Evolutionary conservation across 2,888 invertebrate species (phyloP), one percentile per base, ranked within the genome.

Genomic region (Drosophila nr. perissopoda): DNA sequence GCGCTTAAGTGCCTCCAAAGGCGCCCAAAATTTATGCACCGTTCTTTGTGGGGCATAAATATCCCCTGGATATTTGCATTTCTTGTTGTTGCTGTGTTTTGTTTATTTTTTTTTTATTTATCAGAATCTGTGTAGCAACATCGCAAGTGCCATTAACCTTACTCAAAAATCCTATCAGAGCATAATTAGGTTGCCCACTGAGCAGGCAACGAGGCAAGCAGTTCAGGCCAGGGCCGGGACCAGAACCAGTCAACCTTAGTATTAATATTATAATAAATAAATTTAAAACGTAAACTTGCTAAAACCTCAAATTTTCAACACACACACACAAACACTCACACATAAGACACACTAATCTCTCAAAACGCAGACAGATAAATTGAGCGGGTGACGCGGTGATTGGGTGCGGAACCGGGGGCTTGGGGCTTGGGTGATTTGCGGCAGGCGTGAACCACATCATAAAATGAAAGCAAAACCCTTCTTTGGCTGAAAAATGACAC

Each of bases 401-500:
- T 46, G 34, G 7, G 29, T 42, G 42, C 10, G 2, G 33, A 16
- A 3, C 25, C 36, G 27, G 7, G 5, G 25, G 8, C 48, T 36
- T 5, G 48, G 25, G 27, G 51, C 25, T 38, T 38, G 31, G 74
- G 53, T 63, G 61, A 60, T 65, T 70, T 72, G 71, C 61, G 70
- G 76, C 64, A 57, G 77, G 84, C 85, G 72, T 84, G 82, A 84
- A 75, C 77, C 70, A 69, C 85, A 82, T 74, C 82, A 68, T 77
- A 81, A 81, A 86, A 71, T 73, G 78, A 77, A 82, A 70, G 82
- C 89, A 77, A 80, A 88, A 80, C 89, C 89, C 80, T 88, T 86
- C 83, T 87, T 83, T 76, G 82, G 67, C 87, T 88, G 90, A 86
- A 82, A 90, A 87, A 90, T 88, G 87, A 87, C 90, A 90, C 90